These are phyloP conservation scores for Porites lobata DNA, from an alignment of 92 coral and sea anemone genomes.

Conservation along the genomic window DNA sequence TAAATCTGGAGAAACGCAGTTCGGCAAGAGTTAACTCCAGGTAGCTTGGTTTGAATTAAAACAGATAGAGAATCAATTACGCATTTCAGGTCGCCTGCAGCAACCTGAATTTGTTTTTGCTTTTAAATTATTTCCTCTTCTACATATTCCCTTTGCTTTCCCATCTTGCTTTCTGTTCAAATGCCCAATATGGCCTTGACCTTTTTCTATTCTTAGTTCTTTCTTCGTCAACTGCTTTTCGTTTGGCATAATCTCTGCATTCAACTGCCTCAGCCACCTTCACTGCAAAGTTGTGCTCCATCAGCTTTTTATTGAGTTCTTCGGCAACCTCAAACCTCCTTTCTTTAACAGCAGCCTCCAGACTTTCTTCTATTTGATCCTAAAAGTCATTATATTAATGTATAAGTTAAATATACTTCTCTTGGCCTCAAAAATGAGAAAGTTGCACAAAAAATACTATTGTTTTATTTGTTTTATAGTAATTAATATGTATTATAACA, in stretches of 20 bases:
- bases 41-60: too few relatives aligned
- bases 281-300: constrained; percentile 71
- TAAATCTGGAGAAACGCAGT: too few relatives aligned
- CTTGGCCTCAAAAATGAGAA: neutral
- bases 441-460: neutral
- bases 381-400: neutral
- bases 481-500: too few relatives aligned
- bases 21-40: too few relatives aligned
- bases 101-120: too few relatives aligned
- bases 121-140: neutral
- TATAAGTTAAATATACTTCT: neutral
- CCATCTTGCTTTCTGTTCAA: constrained; percentile 99
- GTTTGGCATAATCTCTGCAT: constrained; percentile 80
- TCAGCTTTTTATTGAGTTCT: constrained; percentile 75
- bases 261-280: constrained; percentile 80
- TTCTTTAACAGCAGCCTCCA: constrained; percentile 76
- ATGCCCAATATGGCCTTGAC: constrained; percentile 92
- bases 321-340: constrained; percentile 83
- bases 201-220: constrained; percentile 72
- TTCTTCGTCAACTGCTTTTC: constrained; percentile 74
- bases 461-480: neutral
- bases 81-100: too few relatives aligned
- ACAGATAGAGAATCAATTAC: too few relatives aligned
- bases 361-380: constrained; percentile 65
- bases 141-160: constrained; percentile 99